Base-by-base conservation (phyloP, 2,888 invertebrate genomes). In the Nomada goodeniana region DNA sequence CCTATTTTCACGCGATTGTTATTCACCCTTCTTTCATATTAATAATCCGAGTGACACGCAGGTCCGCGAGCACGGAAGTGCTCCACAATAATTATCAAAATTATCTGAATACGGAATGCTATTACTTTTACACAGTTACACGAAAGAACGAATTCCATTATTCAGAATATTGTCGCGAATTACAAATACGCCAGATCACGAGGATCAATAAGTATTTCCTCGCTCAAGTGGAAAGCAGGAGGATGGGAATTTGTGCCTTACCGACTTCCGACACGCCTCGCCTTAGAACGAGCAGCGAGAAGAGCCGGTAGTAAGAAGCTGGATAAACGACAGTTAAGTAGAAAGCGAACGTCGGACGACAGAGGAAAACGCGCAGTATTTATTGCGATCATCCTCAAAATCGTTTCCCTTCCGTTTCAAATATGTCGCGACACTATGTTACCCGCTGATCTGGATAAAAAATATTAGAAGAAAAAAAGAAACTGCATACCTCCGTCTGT, bases 281-380 rank as follows among this genome's bases (percentile, higher is more conserved):
- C 0, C 4, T 15, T 11, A 26, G 36, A 60, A 20, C 53, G n/a
- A 7, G 15, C 36, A 9, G 44, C 18, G 11, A 55, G 65, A 52
- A 53, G 42, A 7, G 29, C 15, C 2, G n/a, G 36, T 68, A 61
- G 60, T 60, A 50, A 44, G 42, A 15, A 64, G 23, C 9, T 11
- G 69, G 65, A 61, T 26, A 70, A 70, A 67, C 52, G 71, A 71
- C 73, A 79, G 57, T 44, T 18, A 64, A 11, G 50, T 36, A 74
- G 65, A 26, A 26, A 42, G 71, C 65, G 76, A 70, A 50, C 70
- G 70, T 79, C 73, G 64, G 63, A 61, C 44, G 68, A 72, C 64
- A 77, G 75, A 36, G 55, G 80, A 55, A 85, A 87, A 85, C 73
- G 83, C 75, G 78, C 80, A 72, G 20, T 29, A n/a, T 68, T 68